Evolutionary conservation across 2,888 invertebrate species (phyloP), one percentile per base, ranked within the genome.

Genomic region (Troides helena): DNA sequence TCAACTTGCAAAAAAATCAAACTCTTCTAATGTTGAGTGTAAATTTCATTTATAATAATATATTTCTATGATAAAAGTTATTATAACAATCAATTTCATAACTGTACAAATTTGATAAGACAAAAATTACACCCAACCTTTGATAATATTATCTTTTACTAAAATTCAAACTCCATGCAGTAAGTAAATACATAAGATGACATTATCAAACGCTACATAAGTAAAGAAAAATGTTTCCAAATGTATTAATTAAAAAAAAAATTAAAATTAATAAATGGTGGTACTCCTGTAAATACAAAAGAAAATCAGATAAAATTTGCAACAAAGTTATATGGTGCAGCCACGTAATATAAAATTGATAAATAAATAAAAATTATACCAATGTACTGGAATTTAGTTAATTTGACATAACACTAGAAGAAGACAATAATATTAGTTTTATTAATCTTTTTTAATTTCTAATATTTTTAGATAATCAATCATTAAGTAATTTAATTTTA

Each of bases 231-330:
- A 50, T 14, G 50, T 50, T 50, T 50, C 5, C 5, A 50, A 50
- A 50, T 3, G 17, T 12, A 50, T 14, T 50, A 17, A 17, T 50
- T 50, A 18, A 50, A 18, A 50, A 50, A 14, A 17, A 50, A 14
- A 39, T 39, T 10, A 39, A 39, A 39, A 10, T 39, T 21, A 23
- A 56, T 56, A 21, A 56, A 57, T 6, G 14, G 23, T 8, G 21
- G 39, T 50, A 25, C 60, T 64, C 68, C 68, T 68, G 68, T 46
- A 68, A 68, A 68, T 50, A 64, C 30, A 64, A 64, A 23, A 69
- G 61, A 62, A 57, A 18, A 58, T 36, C 62, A 58, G 39, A 61
- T 21, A 46, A 36, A 63, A 7, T 57, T 53, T 21, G 53, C 68
- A 36, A 63, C 14, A 39, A n/a, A 46, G 36, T 23, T 17, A 17